Percentiles rank a stretch among this genome's conserved stretches.
phyloP scores from a whole-genome alignment of 2,113 vertebrate species.

The Chaetorhynchus papuensis region DNA sequence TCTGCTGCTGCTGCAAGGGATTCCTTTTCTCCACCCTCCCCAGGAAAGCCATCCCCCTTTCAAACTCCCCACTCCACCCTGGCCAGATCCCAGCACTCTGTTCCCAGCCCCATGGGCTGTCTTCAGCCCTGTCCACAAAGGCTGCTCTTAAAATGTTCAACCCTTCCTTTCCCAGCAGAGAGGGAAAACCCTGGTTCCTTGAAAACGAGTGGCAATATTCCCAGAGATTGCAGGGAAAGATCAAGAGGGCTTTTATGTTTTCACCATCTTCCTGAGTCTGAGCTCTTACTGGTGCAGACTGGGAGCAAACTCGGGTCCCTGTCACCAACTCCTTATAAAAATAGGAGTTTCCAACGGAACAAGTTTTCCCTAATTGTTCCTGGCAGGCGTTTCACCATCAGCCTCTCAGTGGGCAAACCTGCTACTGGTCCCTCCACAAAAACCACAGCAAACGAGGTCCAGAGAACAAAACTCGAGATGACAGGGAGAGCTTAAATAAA shows the following conservation, averaged over 20 bases:
- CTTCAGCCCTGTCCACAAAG: not conserved
- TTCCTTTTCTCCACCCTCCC: not conserved
- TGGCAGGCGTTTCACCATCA: not conserved
- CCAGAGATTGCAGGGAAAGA: not conserved
- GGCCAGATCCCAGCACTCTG: not conserved
- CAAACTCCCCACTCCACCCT: not conserved
- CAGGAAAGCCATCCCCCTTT: not conserved
- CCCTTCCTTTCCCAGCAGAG: not conserved
- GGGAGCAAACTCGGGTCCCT: not conserved
- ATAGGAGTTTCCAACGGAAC: slow-evolving; percentile 5
- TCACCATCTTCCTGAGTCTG: not conserved
- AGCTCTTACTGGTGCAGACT: not conserved
- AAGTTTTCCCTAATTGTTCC: not conserved
- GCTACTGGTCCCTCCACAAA: not conserved
- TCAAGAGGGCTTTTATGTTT: not conserved
- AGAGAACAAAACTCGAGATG: not conserved
- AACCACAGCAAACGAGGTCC: not conserved
- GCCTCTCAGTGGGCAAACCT: not conserved
- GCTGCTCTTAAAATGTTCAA: not conserved
- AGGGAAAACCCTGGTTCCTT: not conserved
- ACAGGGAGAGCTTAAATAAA: not conserved
- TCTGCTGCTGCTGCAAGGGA: not conserved
- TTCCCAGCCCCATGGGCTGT: rapidly evolving
- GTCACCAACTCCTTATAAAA: not conserved
- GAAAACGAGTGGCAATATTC: not conserved